These are phyloP conservation scores for Tribolium castaneum DNA, from an alignment of 1,140 invertebrate species.

Conservation along the genomic window DNA sequence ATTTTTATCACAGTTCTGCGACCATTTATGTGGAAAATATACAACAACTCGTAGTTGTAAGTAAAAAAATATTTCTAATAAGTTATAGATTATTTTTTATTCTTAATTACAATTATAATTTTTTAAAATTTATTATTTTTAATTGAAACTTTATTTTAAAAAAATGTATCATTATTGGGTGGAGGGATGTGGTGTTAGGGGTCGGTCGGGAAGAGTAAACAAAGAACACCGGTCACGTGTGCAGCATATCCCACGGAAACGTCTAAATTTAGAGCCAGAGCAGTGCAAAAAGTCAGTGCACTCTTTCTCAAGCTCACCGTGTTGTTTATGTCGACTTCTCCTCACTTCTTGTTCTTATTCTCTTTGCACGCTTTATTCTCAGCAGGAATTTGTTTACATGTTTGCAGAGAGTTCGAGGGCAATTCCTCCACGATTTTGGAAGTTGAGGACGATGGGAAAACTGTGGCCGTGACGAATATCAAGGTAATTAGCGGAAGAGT, in stretches of 20 bases:
- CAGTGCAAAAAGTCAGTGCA: constrained; percentile 44
- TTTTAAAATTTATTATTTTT: no score
- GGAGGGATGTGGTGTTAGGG: background rate
- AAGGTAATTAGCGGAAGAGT: constrained; percentile 63
- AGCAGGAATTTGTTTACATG: background rate
- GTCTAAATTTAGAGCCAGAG: constrained; percentile 33
- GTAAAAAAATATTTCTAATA: no score
- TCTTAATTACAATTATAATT: no score
- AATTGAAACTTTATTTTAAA: no score
- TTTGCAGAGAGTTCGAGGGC: constrained; percentile 57
- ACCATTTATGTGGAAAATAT: no score
- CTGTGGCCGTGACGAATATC: constrained; percentile 67
- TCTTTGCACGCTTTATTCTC: background rate
- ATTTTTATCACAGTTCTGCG: background rate
- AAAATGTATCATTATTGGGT: no score
- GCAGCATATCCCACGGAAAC: constrained; percentile 18
- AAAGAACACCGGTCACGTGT: constrained; percentile 31
- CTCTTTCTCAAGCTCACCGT: constrained; percentile 21
- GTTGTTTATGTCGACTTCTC: constrained; percentile 20
- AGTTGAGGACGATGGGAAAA: constrained; percentile 63
- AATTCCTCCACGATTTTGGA: constrained; percentile 61
- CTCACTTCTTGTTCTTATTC: background rate
- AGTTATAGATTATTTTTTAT: background rate
- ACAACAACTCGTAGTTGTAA: no score
- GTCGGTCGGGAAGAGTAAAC: background rate